These are phyloP conservation scores for Leptopilina drosophilae DNA, from an alignment of 2,888 invertebrate species.

Conservation along the genomic window DNA sequence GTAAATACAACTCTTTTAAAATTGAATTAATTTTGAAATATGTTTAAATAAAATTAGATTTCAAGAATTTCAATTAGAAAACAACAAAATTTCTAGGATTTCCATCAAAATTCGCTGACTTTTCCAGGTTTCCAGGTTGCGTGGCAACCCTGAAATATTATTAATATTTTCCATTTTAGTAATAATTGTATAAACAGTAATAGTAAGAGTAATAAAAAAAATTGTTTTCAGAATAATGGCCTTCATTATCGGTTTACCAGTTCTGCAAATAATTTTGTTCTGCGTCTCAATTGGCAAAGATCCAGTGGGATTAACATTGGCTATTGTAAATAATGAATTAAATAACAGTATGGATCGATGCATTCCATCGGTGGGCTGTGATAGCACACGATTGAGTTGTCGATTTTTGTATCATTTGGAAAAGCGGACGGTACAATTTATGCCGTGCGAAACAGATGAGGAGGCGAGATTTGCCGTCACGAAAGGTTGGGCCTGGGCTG, in stretches of 20 bases:
- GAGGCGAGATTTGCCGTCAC: slow-evolving; percentile 83
- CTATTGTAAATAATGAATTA: slow-evolving; percentile 89
- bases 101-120: too few relatives aligned
- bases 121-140: too few relatives aligned
- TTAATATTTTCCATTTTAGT: too few relatives aligned
- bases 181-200: not conserved
- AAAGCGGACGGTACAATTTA: slow-evolving; percentile 82
- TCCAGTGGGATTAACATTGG: slow-evolving; percentile 86
- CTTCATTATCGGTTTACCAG: slow-evolving; percentile 91
- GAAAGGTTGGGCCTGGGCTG: slow-evolving; percentile 87
- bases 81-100: too few relatives aligned
- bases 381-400: slow-evolving; percentile 85
- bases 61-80: too few relatives aligned
- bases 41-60: too few relatives aligned
- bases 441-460: slow-evolving; percentile 80
- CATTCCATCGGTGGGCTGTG: slow-evolving; percentile 78
- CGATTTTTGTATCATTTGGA: slow-evolving; percentile 85
- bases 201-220: not conserved
- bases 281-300: slow-evolving; percentile 94
- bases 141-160: too few relatives aligned
- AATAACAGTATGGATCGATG: slow-evolving; percentile 71
- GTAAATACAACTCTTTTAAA: too few relatives aligned
- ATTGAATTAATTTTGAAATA: too few relatives aligned
- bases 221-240: slow-evolving; percentile 83
- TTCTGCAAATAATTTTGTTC: slow-evolving; percentile 91